A percentile compares a stretch with the other conserved stretches of the same genome.
Evolutionary conservation across 2,113 vertebrate species (phyloP).

Genomic region (Poicephalus gulielmi): DNA sequence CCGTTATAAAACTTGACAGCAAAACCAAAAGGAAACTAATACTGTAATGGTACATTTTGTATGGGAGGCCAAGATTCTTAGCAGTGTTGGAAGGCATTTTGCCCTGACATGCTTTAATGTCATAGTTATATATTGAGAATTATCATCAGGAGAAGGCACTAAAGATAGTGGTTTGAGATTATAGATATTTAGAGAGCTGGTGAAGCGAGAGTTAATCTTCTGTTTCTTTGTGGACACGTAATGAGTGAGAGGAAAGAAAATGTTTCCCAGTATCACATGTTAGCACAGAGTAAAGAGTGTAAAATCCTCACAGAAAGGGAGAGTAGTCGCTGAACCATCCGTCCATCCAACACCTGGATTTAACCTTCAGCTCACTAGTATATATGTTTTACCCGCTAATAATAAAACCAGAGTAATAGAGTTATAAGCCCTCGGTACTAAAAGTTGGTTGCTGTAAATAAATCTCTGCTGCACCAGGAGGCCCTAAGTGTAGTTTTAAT

Average conservation of each 20-base stretch:
- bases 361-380: background rate
- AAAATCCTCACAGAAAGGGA: background rate
- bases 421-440: background rate
- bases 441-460: slow-evolving; percentile 10
- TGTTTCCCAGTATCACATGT: background rate
- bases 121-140: background rate
- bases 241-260: background rate
- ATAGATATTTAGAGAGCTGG: background rate
- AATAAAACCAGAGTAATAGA: background rate
- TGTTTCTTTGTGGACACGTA: background rate
- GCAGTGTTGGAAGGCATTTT: background rate
- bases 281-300: background rate
- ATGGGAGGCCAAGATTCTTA: background rate
- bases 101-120: background rate
- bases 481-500: background rate
- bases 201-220: background rate
- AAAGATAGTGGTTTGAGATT: background rate
- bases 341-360: background rate
- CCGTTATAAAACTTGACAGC: background rate
- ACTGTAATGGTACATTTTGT: slow-evolving; percentile 13
- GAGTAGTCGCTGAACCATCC: background rate
- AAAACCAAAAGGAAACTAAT: slow-evolving; percentile 24
- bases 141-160: background rate
- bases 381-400: background rate
- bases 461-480: background rate